phyloP scores from a whole-genome alignment of 1,140 invertebrate genomes.

The Tyrophagus putrescentiae region DNA sequence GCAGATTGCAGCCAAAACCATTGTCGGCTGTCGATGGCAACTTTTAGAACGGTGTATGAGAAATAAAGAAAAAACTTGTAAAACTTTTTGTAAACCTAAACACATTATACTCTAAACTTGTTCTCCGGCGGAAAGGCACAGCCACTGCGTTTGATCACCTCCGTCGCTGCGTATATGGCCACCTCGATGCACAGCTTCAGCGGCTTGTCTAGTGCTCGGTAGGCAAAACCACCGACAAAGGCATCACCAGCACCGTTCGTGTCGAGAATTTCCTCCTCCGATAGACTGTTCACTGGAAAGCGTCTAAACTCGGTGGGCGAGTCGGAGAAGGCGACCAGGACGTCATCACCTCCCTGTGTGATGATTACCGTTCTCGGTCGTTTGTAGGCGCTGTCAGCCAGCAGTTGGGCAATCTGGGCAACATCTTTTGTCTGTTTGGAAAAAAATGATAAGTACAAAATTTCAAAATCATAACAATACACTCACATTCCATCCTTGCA shows the following conservation, averaged over 20 bases:
- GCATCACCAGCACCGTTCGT: slow-evolving; percentile 98
- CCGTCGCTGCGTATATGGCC: slow-evolving; percentile 66
- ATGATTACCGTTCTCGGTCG: slow-evolving; percentile 64
- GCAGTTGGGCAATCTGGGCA: slow-evolving; percentile 63
- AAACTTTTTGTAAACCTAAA: neutral
- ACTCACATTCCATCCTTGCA: slow-evolving; percentile 5
- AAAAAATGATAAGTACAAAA: too few species aligned
- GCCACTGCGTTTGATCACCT: slow-evolving; percentile 70
- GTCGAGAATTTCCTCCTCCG: slow-evolving; percentile 58
- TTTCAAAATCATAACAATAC: too few species aligned
- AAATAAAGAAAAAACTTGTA: neutral
- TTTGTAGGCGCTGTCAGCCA: slow-evolving; percentile 29
- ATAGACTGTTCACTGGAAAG: neutral
- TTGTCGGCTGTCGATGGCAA: too few species aligned
- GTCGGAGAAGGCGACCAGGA: slow-evolving; percentile 47
- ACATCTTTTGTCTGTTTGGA: slow-evolving; percentile 7
- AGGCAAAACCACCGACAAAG: slow-evolving; percentile 89
- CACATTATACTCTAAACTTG: neutral
- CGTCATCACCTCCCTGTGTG: slow-evolving; percentile 71
- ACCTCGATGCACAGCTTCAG: slow-evolving; percentile 66
- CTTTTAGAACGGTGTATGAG: too few species aligned
- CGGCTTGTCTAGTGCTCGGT: slow-evolving; percentile 60
- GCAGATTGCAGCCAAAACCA: too few species aligned
- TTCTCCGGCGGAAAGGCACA: slow-evolving; percentile 5
- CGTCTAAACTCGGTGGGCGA: neutral